Percentiles rank a stretch among this genome's conserved stretches.
Evolutionary conservation across 2,113 vertebrate species (phyloP).

Genomic region (Heptranchias perlo): DNA sequence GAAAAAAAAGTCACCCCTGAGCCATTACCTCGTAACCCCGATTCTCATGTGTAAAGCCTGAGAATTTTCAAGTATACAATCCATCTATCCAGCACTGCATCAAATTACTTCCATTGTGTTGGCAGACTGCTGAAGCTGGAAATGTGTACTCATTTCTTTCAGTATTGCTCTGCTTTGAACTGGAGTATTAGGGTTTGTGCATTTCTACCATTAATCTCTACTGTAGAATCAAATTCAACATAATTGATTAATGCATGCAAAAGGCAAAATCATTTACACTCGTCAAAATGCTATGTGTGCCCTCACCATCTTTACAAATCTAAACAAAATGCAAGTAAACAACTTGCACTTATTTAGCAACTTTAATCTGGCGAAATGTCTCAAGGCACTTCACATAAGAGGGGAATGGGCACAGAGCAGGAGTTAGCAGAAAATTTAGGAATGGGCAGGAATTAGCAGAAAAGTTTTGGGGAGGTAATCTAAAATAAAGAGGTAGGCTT

Average conservation of each 20-base stretch:
- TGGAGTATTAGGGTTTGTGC: neutral
- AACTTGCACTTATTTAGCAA: neutral
- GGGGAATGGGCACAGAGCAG: neutral
- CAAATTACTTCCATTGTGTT: constrained; percentile 17
- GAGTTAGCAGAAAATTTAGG: neutral
- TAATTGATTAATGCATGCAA: neutral
- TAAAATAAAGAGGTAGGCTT: neutral
- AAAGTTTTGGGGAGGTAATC: neutral
- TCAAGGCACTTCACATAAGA: neutral
- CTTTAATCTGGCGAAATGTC: neutral
- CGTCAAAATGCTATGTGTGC: no score
- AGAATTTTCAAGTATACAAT: neutral
- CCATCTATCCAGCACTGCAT: neutral
- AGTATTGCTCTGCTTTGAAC: neutral
- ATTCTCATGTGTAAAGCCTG: neutral
- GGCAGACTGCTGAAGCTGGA: neutral
- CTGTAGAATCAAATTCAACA: neutral
- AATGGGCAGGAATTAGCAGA: neutral
- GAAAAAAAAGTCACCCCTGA: neutral
- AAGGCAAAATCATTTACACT: neutral
- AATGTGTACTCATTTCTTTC: neutral
- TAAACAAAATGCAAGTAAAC: neutral
- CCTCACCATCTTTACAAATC: neutral
- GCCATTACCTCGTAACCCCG: neutral
- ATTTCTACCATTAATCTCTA: neutral